Evolutionary conservation across 2,113 vertebrate species (phyloP).

Genomic region (Hemicordylus capensis): DNA sequence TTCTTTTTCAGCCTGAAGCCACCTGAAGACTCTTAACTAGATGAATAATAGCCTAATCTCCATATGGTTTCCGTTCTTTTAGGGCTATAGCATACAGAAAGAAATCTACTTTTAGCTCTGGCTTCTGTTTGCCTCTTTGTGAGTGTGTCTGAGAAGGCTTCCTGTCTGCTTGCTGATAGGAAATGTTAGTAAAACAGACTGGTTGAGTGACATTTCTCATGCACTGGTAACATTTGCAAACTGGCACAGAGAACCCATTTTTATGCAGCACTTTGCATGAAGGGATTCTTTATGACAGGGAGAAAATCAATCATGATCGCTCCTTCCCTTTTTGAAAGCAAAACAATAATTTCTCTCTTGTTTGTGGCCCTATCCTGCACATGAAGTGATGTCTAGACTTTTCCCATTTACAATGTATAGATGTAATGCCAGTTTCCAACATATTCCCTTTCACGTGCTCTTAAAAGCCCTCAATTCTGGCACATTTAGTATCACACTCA

Average conservation of each 20-base stretch:
- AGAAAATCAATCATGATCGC: not conserved
- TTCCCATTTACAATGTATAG: not conserved
- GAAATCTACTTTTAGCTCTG: constrained; percentile 66
- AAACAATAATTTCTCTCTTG: not conserved
- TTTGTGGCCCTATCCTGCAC: not conserved
- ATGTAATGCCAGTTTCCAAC: too few species aligned
- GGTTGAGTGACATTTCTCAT: constrained; percentile 53
- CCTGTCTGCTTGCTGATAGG: constrained; percentile 66
- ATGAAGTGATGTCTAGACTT: not conserved
- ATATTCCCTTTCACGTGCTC: too few species aligned
- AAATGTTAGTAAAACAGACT: constrained; percentile 58
- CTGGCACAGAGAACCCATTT: not conserved
- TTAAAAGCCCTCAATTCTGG: too few species aligned
- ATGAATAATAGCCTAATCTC: constrained; percentile 62
- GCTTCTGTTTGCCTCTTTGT: constrained; percentile 67
- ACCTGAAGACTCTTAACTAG: constrained; percentile 66
- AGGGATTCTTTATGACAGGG: not conserved
- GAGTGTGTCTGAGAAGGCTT: constrained; percentile 60
- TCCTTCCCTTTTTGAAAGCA: not conserved
- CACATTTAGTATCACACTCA: too few species aligned
- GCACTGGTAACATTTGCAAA: not conserved
- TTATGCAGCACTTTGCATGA: not conserved
- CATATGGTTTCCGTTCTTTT: constrained; percentile 65
- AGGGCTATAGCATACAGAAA: constrained; percentile 41
- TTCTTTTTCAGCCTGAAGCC: constrained; percentile 70